Conservation (phyloP, 2,797 vertebrate genomes). For the Scolopax rusticola region DNA sequence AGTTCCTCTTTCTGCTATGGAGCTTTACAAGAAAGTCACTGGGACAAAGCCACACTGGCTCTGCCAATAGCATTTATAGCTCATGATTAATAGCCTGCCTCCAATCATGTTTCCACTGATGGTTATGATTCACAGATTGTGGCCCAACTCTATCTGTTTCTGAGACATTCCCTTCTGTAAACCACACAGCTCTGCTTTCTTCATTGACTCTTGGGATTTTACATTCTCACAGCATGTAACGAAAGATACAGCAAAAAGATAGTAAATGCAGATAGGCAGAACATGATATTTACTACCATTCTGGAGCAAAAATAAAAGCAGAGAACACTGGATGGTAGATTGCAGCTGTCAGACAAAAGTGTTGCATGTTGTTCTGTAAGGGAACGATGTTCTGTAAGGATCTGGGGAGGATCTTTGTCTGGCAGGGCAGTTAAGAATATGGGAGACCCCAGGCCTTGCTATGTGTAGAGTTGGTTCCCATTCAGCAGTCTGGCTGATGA, state of each 20-base stretch:
- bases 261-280: neutral
- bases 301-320: constrained; percentile 8
- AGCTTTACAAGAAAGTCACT: neutral
- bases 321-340: neutral
- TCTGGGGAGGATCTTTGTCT: neutral
- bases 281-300: neutral
- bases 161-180: neutral
- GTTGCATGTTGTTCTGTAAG: neutral
- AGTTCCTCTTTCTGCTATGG: neutral
- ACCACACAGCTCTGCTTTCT: neutral
- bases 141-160: neutral
- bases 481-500: neutral
- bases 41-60: neutral
- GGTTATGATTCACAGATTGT: neutral
- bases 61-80: neutral
- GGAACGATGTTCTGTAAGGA: neutral
- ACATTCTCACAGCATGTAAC: neutral
- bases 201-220: neutral
- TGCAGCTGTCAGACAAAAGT: neutral
- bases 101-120: neutral
- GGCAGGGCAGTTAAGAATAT: neutral
- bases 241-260: neutral
- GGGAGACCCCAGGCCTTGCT: neutral
- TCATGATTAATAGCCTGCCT: neutral
- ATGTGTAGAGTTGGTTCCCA: neutral